These are phyloP conservation scores for Phrixothrix hirtus DNA, from an alignment of 2,888 invertebrate species.

Conservation along the genomic window DNA sequence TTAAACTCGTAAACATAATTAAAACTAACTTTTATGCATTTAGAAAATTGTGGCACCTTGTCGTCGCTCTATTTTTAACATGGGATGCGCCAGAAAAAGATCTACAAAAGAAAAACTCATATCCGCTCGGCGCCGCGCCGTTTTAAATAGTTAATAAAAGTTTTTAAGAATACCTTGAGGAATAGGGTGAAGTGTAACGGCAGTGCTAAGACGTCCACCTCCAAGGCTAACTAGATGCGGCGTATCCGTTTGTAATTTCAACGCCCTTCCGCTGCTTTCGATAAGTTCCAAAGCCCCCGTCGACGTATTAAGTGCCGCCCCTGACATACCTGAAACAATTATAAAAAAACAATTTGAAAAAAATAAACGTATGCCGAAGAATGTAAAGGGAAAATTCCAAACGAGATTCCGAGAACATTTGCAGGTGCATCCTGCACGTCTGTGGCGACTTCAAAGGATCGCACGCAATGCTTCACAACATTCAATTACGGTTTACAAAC, in stretches of 20 bases:
- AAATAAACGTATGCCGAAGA: too few relatives aligned
- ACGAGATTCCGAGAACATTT: neutral
- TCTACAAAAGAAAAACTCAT: too few relatives aligned
- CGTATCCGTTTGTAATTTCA: slow-evolving; percentile 74
- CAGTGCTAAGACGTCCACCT: slow-evolving; percentile 85
- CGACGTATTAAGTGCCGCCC: slow-evolving; percentile 16
- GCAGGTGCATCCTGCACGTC: too few relatives aligned
- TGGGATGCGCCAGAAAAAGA: too few relatives aligned
- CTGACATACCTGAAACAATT: slow-evolving; percentile 39
- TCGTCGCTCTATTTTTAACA: too few relatives aligned
- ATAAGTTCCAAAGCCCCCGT: slow-evolving; percentile 42
- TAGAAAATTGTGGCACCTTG: too few relatives aligned
- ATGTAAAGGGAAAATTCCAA: too few relatives aligned
- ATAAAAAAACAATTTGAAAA: too few relatives aligned
- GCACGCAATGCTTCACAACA: neutral
- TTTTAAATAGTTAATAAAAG: too few relatives aligned
- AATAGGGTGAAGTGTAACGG: slow-evolving; percentile 89
- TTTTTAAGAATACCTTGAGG: slow-evolving; percentile 71
- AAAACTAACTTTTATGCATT: too few relatives aligned
- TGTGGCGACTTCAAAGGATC: neutral
- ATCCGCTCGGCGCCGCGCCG: neutral
- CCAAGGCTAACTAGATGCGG: slow-evolving; percentile 92
- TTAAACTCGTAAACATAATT: too few relatives aligned
- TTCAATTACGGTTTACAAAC: neutral
- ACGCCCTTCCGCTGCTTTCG: slow-evolving; percentile 59